Conservation (phyloP, 2,113 vertebrate species). For the Syrmaticus mikado region DNA sequence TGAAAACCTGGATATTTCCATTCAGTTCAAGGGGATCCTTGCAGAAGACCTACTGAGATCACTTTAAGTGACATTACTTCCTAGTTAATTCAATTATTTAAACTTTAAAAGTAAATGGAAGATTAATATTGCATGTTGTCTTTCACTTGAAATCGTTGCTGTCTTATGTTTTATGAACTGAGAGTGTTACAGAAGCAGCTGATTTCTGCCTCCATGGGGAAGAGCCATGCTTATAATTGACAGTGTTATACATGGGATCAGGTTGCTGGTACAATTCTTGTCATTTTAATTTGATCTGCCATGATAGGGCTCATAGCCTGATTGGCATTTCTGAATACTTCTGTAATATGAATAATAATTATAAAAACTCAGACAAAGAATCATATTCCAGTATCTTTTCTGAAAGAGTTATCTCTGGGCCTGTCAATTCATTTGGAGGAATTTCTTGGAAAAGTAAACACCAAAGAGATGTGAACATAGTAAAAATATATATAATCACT, state of each 20-base stretch:
- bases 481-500: neutral
- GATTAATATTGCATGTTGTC: neutral
- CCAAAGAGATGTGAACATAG: neutral
- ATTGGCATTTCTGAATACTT: conserved; percentile 4
- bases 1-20: neutral
- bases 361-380: neutral
- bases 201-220: neutral
- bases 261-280: neutral
- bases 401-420: neutral
- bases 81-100: neutral
- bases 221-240: neutral
- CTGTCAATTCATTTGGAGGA: neutral
- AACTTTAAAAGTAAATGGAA: neutral
- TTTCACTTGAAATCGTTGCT: neutral
- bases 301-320: neutral
- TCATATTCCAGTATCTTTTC: neutral
- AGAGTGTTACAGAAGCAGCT: neutral
- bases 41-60: neutral
- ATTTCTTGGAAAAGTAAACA: conserved; percentile 26
- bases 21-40: neutral
- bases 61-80: neutral
- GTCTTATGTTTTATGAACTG: neutral
- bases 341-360: neutral
- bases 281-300: neutral
- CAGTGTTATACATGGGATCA: neutral